Conservation (phyloP, 2,888 invertebrate species). For the Pachycephus smyrnensis region DNA sequence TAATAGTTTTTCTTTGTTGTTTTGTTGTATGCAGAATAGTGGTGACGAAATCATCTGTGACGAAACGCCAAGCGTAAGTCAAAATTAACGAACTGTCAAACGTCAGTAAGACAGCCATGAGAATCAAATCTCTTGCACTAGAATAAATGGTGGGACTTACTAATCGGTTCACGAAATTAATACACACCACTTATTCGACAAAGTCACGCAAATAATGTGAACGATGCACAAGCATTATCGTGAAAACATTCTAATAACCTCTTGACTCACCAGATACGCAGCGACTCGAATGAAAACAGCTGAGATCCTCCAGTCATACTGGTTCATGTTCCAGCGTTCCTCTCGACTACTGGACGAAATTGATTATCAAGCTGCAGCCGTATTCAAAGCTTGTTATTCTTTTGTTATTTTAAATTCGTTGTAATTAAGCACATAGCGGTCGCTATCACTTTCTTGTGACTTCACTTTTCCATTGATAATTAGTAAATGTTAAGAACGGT, state of each 20-base stretch:
- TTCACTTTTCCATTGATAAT: not conserved
- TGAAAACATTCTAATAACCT: slow-evolving; percentile 36
- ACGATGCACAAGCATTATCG: slow-evolving; percentile 20
- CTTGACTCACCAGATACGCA: slow-evolving; percentile 59
- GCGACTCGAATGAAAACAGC: slow-evolving; percentile 56
- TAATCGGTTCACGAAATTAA: not conserved
- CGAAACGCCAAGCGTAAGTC: not conserved
- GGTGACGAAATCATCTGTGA: not conserved
- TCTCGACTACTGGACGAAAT: slow-evolving; percentile 14
- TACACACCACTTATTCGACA: not conserved
- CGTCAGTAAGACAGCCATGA: not conserved
- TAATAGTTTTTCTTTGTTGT: not conserved
- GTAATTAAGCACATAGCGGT: not conserved
- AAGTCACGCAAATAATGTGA: not conserved
- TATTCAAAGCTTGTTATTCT: not conserved
- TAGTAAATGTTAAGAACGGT: not conserved
- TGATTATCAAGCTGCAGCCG: slow-evolving; percentile 1
- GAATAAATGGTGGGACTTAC: not conserved
- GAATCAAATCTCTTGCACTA: not conserved
- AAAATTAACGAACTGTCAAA: not conserved
- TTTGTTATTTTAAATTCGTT: not conserved
- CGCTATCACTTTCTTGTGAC: not conserved
- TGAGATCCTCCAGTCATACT: slow-evolving; percentile 59
- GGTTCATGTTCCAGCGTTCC: slow-evolving; percentile 46
- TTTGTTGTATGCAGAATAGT: not conserved